Conservation (phyloP, 2,113 vertebrate species). For the Xyrauchen texanus region DNA sequence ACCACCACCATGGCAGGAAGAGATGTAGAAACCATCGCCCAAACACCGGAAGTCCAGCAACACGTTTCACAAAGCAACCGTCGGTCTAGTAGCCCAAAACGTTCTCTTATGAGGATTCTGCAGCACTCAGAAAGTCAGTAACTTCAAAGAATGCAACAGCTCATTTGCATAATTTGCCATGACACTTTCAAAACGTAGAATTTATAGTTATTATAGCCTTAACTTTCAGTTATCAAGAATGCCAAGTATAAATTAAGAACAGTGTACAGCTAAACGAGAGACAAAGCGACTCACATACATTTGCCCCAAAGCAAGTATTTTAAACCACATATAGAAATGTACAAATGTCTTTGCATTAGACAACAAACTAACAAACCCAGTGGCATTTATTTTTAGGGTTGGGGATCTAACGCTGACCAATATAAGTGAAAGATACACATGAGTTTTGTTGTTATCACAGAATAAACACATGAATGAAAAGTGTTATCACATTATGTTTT, state of each 20-base stretch:
- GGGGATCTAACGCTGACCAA: no score
- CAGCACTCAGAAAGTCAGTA: neutral
- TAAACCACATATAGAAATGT: no score
- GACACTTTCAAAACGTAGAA: neutral
- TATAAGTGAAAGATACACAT: no score
- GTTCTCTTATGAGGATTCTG: neutral
- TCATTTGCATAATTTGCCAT: neutral
- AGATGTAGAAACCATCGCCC: neutral
- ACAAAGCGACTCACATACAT: no score
- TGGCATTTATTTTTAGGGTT: no score
- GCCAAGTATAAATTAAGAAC: neutral
- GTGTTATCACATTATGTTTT: no score
- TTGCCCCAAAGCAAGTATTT: no score
- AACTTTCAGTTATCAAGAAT: neutral
- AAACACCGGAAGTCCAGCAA: neutral
- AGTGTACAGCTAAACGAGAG: neutral
- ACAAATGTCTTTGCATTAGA: no score
- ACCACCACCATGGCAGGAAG: slow-evolving; percentile 9
- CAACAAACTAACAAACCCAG: no score
- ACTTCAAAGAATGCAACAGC: neutral
- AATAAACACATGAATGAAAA: no score
- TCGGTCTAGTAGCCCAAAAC: neutral
- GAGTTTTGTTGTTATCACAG: no score
- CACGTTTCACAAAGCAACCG: neutral
- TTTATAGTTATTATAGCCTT: neutral